Evolutionary conservation across 2,888 invertebrate species (phyloP).

Genomic region (Fragum fragum): DNA sequence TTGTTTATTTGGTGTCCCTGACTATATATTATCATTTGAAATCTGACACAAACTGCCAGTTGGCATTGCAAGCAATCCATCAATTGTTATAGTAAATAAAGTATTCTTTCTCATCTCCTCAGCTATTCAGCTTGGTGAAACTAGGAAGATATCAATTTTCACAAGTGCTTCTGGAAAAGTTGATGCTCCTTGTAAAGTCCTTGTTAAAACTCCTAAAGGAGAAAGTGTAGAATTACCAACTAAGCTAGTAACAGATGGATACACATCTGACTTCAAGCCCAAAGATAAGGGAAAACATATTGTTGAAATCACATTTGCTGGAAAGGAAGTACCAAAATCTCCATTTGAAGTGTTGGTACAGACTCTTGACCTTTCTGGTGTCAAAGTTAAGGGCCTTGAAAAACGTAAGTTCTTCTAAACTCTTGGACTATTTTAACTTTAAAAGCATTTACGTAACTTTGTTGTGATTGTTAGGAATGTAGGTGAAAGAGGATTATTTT

Average conservation of each 20-base stretch:
- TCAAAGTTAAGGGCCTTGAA: slow-evolving; percentile 95
- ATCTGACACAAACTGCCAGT: too few species aligned
- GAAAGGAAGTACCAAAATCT: slow-evolving; percentile 86
- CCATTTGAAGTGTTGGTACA: slow-evolving; percentile 86
- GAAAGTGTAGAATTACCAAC: slow-evolving; percentile 91
- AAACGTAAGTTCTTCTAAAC: slow-evolving; percentile 91
- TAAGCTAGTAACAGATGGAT: slow-evolving; percentile 91
- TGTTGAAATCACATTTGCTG: slow-evolving; percentile 86
- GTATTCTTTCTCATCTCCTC: slow-evolving; percentile 2
- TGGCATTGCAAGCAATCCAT: too few species aligned
- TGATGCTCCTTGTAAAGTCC: slow-evolving; percentile 68
- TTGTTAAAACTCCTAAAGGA: slow-evolving; percentile 83
- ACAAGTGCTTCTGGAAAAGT: slow-evolving; percentile 67
- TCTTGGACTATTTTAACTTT: background rate
- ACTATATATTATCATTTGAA: too few species aligned
- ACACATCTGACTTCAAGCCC: slow-evolving; percentile 85
- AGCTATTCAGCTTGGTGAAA: slow-evolving; percentile 67
- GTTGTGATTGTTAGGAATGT: too few species aligned
- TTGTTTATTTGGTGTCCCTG: too few species aligned
- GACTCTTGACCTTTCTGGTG: slow-evolving; percentile 92
- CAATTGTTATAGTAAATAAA: too few species aligned
- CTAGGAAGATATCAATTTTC: slow-evolving; percentile 54
- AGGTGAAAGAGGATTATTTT: too few species aligned
- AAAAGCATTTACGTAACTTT: too few species aligned
- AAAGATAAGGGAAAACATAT: slow-evolving; percentile 86